phyloP scores from a whole-genome alignment of 2,888 invertebrate genomes.

The Ophion ventricosus region DNA sequence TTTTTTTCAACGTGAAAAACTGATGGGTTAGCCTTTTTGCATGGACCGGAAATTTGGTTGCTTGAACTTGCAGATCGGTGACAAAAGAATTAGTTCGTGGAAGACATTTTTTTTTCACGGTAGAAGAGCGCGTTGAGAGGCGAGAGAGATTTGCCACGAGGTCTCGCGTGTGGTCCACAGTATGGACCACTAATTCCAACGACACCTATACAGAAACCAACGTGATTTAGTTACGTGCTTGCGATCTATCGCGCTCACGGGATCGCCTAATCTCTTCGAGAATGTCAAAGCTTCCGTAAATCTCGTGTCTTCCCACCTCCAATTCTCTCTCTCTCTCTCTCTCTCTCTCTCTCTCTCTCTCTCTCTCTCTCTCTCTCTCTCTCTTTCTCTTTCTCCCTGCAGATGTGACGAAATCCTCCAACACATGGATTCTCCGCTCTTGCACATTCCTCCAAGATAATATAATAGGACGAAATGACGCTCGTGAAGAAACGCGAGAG shows the following conservation, averaged over 20 bases:
- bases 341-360: neutral
- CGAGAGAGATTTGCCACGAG: conserved; percentile 1
- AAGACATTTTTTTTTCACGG: neutral
- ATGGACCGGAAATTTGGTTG: neutral
- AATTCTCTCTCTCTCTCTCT: conserved; percentile 5
- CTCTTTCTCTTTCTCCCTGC: neutral
- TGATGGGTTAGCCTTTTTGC: neutral
- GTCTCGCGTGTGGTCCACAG: conserved; percentile 49
- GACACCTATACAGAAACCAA: conserved; percentile 26
- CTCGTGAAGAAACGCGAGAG: neutral
- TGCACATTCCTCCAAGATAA: neutral
- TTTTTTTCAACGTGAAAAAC: neutral
- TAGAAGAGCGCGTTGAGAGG: neutral
- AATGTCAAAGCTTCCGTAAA: conserved; percentile 61
- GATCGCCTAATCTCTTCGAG: conserved; percentile 48
- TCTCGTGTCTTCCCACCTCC: conserved; percentile 22
- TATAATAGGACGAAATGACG: neutral
- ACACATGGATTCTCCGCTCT: neutral
- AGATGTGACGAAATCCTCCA: conserved; percentile 5
- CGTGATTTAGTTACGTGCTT: conserved; percentile 37
- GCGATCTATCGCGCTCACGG: neutral
- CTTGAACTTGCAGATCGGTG: neutral
- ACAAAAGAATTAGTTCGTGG: neutral
- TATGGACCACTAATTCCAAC: conserved; percentile 36
- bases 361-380: conserved; percentile 21